These are phyloP conservation scores for Zaprionus nigranus DNA, from an alignment of 1,140 invertebrate genomes.

Conservation along the genomic window DNA sequence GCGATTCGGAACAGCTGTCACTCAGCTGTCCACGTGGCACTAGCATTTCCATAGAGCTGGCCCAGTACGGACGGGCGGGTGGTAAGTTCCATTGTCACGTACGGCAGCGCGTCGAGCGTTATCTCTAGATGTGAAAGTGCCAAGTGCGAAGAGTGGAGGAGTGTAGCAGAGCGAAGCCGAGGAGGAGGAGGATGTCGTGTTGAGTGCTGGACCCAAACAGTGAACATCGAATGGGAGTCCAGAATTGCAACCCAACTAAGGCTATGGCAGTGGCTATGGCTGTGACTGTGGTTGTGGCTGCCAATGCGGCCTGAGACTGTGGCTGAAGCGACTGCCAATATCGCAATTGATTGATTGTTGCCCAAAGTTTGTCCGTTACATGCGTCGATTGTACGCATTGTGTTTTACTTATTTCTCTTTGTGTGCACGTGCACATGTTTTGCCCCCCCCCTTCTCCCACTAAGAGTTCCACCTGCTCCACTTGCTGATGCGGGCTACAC, in stretches of 20 bases:
- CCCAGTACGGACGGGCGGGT: conserved; percentile 84
- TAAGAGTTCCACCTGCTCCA: conserved; percentile 17
- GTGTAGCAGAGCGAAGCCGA: neutral
- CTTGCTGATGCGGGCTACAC: conserved; percentile 19
- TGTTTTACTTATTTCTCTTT: conserved; percentile 52
- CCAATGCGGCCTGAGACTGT: neutral
- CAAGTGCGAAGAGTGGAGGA: neutral
- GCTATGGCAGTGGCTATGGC: conserved; percentile 13
- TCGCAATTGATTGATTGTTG: conserved; percentile 69
- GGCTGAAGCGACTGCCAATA: conserved; percentile 47
- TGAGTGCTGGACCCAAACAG: conserved; percentile 25
- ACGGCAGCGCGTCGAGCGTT: conserved; percentile 19
- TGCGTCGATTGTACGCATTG: conserved; percentile 63
- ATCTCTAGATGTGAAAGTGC: conserved; percentile 25
- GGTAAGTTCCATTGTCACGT: conserved; percentile 66
- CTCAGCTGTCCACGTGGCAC: conserved; percentile 94
- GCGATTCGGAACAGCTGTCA: conserved; percentile 93
- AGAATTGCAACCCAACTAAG: conserved; percentile 25
- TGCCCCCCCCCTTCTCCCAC: conserved; percentile 1
- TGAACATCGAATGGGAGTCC: conserved; percentile 40
- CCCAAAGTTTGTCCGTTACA: conserved; percentile 66
- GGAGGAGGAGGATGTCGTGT: neutral
- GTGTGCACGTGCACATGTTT: conserved; percentile 47
- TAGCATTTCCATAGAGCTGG: conserved; percentile 90
- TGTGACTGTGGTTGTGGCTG: neutral